Percentiles rank a stretch among this genome's conserved stretches.
phyloP scores from a whole-genome alignment of 1,140 invertebrate genomes.

The Papilio helenus region DNA sequence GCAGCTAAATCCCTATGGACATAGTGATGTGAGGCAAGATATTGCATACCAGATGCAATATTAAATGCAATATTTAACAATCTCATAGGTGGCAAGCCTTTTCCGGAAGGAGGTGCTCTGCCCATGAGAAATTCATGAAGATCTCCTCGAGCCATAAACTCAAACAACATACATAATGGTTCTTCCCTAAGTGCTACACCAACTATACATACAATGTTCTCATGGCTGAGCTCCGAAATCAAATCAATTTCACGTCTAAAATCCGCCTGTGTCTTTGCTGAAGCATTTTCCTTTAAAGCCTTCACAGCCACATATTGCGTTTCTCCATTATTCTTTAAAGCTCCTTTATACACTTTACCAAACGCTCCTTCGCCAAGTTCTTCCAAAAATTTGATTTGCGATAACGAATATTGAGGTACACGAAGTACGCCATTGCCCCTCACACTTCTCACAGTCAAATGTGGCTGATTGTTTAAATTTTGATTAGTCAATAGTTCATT shows the following conservation, averaged over 20 bases:
- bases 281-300: conserved; percentile 96
- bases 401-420: conserved; percentile 89
- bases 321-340: conserved; percentile 88
- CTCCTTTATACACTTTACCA: conserved; percentile 97
- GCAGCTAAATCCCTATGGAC: conserved; percentile 98
- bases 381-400: conserved; percentile 94
- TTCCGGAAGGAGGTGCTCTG: conserved; percentile 92
- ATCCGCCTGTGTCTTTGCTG: conserved; percentile 94
- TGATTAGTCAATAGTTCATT: conserved; percentile 87
- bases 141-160: conserved; percentile 97
- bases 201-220: conserved; percentile 97
- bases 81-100: conserved; percentile 76
- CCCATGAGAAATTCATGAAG: conserved; percentile 96
- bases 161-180: conserved; percentile 97
- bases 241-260: conserved; percentile 95
- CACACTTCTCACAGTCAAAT: conserved; percentile 79
- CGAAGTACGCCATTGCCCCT: conserved; percentile 83
- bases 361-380: conserved; percentile 98
- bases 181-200: conserved; percentile 96
- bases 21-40: conserved; percentile 96
- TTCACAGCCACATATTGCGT: conserved; percentile 95
- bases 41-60: conserved; percentile 98
- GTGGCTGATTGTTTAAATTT: conserved; percentile 76
- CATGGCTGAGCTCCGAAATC: conserved; percentile 96
- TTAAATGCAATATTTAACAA: conserved; percentile 93